phyloP scores from a whole-genome alignment of 2,797 vertebrate genomes.

The Micropoecilia bifurca region DNA sequence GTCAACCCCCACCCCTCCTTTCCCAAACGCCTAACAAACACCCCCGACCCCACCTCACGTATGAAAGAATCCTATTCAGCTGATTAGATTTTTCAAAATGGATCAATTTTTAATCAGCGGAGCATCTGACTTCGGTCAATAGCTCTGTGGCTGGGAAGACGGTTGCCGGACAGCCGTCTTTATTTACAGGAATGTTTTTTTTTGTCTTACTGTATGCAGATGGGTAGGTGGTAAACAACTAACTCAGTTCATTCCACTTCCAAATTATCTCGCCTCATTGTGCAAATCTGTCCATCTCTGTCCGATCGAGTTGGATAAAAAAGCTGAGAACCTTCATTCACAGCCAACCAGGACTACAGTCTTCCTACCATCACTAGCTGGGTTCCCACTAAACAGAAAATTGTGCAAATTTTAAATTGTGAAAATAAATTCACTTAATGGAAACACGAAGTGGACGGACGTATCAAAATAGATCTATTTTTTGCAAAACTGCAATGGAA shows the following conservation, averaged over 20 bases:
- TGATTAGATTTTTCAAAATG: constrained; percentile 99
- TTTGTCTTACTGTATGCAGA: constrained; percentile 89
- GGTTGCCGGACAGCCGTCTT: constrained; percentile 88
- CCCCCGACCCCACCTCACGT: constrained; percentile 81
- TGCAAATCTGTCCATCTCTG: constrained; percentile 29
- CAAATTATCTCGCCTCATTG: constrained; percentile 27
- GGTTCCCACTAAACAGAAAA: too few species aligned
- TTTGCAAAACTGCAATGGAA: too few species aligned
- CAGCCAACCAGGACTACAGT: constrained; percentile 36
- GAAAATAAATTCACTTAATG: too few species aligned
- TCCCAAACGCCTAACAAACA: constrained; percentile 33
- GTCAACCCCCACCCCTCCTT: constrained; percentile 61
- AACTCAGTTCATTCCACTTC: constrained; percentile 62
- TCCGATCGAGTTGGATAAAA: constrained; percentile 25
- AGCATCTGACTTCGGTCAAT: constrained; percentile 99
- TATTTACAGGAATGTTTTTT: constrained; percentile 96
- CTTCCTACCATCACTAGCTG: constrained; percentile 23
- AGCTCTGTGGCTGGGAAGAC: constrained; percentile 88
- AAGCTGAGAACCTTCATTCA: constrained; percentile 29
- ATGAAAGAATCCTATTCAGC: constrained; percentile 98
- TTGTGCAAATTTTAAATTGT: too few species aligned
- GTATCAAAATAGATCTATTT: too few species aligned
- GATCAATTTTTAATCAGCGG: constrained; percentile 99
- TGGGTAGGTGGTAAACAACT: constrained; percentile 64
- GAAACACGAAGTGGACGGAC: too few species aligned